A percentile compares a stretch with the other conserved stretches of the same genome.
These are phyloP conservation scores for Pygoscelis adeliae DNA, from an alignment of 2,113 vertebrate genomes.

Conservation along the genomic window DNA sequence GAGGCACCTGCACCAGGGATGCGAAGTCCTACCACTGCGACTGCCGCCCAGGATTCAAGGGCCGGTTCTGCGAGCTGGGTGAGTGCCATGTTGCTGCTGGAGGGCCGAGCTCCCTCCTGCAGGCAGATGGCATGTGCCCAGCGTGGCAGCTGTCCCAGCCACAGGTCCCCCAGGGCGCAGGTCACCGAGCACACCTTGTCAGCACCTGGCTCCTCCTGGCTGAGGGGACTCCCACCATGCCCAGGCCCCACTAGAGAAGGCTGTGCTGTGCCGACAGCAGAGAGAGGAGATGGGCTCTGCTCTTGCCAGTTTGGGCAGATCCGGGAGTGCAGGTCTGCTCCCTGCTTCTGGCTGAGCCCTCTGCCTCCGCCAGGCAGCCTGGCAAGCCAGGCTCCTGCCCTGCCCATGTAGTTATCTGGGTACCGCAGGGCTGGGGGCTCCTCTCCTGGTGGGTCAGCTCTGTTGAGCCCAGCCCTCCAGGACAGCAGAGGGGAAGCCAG, in stretches of 20 bases:
- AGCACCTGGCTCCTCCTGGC: neutral
- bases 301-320: neutral
- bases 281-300: neutral
- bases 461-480: neutral
- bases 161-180: neutral
- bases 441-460: neutral
- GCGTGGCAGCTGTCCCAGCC: neutral
- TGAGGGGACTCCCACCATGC: rapidly evolving
- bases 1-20: constrained; percentile 79
- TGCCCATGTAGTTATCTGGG: rapidly evolving
- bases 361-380: too few species aligned
- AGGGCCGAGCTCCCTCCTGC: neutral
- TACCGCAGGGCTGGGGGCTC: neutral
- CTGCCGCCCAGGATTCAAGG: constrained; percentile 86
- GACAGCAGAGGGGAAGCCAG: neutral
- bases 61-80: constrained; percentile 90
- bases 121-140: rapidly evolving
- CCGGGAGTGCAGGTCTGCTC: neutral
- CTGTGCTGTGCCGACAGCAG: neutral
- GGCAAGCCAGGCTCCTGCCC: neutral
- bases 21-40: constrained; percentile 75
- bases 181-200: neutral
- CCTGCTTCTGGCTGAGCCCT: neutral
- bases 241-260: neutral
- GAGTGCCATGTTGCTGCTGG: constrained; percentile 29